phyloP scores from a whole-genome alignment of 2,888 invertebrate species.

The Lepidonotus clava region DNA sequence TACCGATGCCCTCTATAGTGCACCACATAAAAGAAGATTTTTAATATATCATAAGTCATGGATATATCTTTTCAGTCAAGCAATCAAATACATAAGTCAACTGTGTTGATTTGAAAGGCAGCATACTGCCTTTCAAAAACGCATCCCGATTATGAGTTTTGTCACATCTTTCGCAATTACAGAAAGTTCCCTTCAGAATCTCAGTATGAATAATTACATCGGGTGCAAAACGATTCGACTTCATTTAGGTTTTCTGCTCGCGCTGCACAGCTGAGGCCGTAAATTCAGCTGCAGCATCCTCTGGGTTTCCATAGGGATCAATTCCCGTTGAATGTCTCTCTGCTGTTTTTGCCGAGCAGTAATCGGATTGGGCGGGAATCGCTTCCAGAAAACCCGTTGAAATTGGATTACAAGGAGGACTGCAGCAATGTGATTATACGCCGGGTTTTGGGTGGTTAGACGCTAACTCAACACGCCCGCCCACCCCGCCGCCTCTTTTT shows the following conservation, averaged over 20 bases:
- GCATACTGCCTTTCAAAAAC: no score
- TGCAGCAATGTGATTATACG: slow-evolving; percentile 28
- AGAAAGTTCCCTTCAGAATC: no score
- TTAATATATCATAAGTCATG: no score
- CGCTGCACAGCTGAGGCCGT: background rate
- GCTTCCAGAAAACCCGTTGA: slow-evolving; percentile 37
- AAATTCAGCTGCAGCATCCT: background rate
- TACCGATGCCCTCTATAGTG: no score
- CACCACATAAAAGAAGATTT: no score
- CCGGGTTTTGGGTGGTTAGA: slow-evolving; percentile 26
- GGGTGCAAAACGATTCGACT: no score
- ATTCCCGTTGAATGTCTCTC: slow-evolving; percentile 31
- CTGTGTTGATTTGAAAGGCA: no score
- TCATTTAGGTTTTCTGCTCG: slow-evolving; percentile 26
- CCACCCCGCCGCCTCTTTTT: background rate
- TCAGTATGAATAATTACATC: no score
- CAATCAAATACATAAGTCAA: no score
- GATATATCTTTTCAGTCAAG: no score
- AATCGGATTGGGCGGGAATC: slow-evolving; percentile 42
- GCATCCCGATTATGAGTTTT: no score
- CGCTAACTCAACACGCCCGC: slow-evolving; percentile 37
- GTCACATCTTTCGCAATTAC: no score
- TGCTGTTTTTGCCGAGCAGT: slow-evolving; percentile 15
- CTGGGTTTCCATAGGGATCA: background rate
- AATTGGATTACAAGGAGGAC: slow-evolving; percentile 40